Percentiles rank a stretch among this genome's conserved stretches.
Conservation (phyloP, 2,113 vertebrate genomes). For the Rhinoderma darwinii region DNA sequence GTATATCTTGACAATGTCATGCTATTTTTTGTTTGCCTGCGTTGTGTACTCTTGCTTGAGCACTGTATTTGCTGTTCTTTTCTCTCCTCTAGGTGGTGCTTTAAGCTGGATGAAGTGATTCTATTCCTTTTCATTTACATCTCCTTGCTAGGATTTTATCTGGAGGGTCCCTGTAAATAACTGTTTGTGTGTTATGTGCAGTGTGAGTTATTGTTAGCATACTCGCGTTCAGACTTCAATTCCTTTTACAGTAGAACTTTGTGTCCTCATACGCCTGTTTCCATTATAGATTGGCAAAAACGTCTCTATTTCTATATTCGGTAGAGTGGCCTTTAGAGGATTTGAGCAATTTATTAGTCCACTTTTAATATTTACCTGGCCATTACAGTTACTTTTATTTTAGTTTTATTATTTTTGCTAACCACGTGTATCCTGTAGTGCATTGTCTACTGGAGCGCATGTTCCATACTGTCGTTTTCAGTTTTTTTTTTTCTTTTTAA, state of each 20-base stretch:
- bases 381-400: background rate
- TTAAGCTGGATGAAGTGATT: conserved; percentile 1
- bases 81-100: conserved; percentile 34
- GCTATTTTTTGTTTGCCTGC: too few species aligned
- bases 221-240: background rate
- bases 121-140: background rate
- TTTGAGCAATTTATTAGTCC: background rate
- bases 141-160: background rate
- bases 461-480: too few species aligned
- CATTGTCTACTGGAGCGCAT: too few species aligned
- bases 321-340: background rate
- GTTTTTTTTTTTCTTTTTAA: too few species aligned
- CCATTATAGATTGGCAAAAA: background rate
- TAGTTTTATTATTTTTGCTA: too few species aligned
- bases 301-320: background rate
- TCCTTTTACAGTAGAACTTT: background rate
- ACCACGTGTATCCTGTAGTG: too few species aligned
- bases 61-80: background rate
- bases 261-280: background rate
- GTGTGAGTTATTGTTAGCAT: background rate
- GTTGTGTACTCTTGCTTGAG: background rate
- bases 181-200: background rate
- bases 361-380: background rate
- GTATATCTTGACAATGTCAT: too few species aligned
- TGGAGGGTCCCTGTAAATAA: background rate